A percentile compares a stretch with the other conserved stretches of the same genome.
Evolutionary conservation across 2,797 vertebrate genomes (phyloP).

Genomic region (Rachycentron canadum): DNA sequence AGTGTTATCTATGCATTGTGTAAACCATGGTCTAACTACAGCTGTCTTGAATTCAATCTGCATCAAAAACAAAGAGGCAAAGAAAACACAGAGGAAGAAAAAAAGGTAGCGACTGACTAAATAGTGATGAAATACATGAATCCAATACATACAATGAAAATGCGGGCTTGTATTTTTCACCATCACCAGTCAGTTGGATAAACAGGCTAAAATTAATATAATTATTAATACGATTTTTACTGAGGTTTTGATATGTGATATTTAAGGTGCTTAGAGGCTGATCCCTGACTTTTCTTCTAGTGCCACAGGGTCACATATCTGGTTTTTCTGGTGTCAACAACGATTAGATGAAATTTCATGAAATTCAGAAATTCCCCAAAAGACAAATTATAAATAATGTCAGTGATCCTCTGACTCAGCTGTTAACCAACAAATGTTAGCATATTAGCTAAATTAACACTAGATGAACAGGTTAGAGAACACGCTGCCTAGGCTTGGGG

Average conservation of each 20-base stretch:
- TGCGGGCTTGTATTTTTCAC: background rate
- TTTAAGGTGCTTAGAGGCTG: background rate
- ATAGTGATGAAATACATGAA: slow-evolving; percentile 20
- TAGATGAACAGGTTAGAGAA: too few relatives aligned
- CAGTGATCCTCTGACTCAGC: too few relatives aligned
- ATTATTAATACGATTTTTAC: too few relatives aligned
- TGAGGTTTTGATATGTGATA: background rate
- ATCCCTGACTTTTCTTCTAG: background rate
- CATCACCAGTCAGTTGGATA: too few relatives aligned
- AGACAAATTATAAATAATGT: background rate
- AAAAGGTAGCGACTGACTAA: background rate
- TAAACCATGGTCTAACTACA: slow-evolving; percentile 23
- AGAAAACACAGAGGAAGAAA: slow-evolving; percentile 5
- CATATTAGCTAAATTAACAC: background rate
- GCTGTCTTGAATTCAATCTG: slow-evolving; percentile 22
- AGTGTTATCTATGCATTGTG: slow-evolving; percentile 23
- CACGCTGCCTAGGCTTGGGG: too few relatives aligned
- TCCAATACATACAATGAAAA: background rate
- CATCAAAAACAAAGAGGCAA: slow-evolving; percentile 25
- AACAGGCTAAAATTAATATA: too few relatives aligned
- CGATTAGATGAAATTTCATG: background rate
- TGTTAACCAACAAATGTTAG: too few relatives aligned
- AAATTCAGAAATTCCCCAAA: background rate
- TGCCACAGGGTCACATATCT: background rate
- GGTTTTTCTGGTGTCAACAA: background rate